Base-by-base conservation (phyloP, 1,140 invertebrate species). In the Drosophila mauritiana region DNA sequence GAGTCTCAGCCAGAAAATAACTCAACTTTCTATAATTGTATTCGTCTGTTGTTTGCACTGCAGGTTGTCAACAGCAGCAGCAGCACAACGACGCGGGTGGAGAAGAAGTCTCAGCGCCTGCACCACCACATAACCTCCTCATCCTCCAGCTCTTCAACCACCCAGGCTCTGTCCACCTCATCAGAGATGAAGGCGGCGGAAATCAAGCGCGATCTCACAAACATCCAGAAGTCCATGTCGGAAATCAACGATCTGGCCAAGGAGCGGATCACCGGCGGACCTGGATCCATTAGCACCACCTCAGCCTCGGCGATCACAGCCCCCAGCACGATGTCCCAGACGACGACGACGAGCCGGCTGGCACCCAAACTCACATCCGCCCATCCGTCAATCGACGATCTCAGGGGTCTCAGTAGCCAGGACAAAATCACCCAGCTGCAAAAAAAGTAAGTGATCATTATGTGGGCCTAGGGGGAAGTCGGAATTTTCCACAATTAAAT, bases 191-290 rank as follows among this genome's bases (percentile, higher is more conserved):
- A 95, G 90, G 94, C 95, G 54, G 95, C 94, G 59, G 95, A 94
- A 15, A 94, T 96, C 86, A 96, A 96, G 92, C 95, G 95, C n/a
- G 95, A 96, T 92, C 93, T 96, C 45, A 94, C 94, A 65, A 95
- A 96, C 74, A 93, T 96, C 45, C 95, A 96, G 92, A 95, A 94
- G 83, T 95, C 95, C 78, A 96, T 96, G 92, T 95, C 95, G 25
- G 96, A 96, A 93, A 96, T 97, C 94, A 96, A 96, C 80, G 94
- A 93, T 58, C 65, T 94, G 70, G 83, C 92, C 49, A 73, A 88
- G 52, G 90, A 89, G 84, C 91, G 62, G 42, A 86, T 61, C 53
- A 77, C 67, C n/a, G 70, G 73, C 40, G 67, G 62, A 52, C 31
- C 49, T 17, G 49, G 51, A 34, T 27, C 42, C 46, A 73, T 55